phyloP scores from a whole-genome alignment of 64 coral and sea anemone genomes.

The Porites australiensis region DNA sequence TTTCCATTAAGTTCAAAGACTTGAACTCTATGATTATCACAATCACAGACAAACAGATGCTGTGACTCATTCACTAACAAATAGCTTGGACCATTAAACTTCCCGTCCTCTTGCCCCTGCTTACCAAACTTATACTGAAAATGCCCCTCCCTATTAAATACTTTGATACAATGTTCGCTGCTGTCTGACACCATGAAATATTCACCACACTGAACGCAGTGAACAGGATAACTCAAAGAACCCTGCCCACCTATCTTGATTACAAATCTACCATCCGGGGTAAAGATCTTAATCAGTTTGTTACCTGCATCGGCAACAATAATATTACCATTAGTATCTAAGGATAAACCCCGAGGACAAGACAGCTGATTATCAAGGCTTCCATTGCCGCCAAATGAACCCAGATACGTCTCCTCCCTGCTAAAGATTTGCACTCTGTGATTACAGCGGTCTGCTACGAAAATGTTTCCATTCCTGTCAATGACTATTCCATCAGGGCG shows the following conservation, averaged over 20 bases:
- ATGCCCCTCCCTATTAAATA: not conserved
- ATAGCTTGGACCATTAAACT: slow-evolving; percentile 17
- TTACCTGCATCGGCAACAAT: slow-evolving; percentile 83
- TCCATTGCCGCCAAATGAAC: not conserved
- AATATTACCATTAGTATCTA: slow-evolving; percentile 80
- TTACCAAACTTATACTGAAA: slow-evolving; percentile 35
- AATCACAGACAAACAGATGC: slow-evolving; percentile 73
- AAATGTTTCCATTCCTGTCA: not conserved
- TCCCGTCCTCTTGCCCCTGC: slow-evolving; percentile 17
- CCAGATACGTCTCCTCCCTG: not conserved
- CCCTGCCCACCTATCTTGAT: not conserved
- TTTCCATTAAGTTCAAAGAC: slow-evolving; percentile 60
- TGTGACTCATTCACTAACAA: slow-evolving; percentile 54
- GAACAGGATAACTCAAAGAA: not conserved
- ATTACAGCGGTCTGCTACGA: not conserved
- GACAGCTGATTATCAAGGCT: slow-evolving; percentile 38
- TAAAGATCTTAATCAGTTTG: slow-evolving; percentile 62
- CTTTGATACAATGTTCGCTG: slow-evolving; percentile 1
- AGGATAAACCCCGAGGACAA: slow-evolving; percentile 82
- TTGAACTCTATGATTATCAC: slow-evolving; percentile 56
- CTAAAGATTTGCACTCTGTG: not conserved
- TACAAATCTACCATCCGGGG: slow-evolving; percentile 65
- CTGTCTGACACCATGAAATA: not conserved
- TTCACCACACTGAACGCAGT: slow-evolving; percentile 36
- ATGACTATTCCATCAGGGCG: not conserved